Evolutionary conservation across 2,113 vertebrate species (phyloP).

Genomic region (Chelonoidis abingdonii): DNA sequence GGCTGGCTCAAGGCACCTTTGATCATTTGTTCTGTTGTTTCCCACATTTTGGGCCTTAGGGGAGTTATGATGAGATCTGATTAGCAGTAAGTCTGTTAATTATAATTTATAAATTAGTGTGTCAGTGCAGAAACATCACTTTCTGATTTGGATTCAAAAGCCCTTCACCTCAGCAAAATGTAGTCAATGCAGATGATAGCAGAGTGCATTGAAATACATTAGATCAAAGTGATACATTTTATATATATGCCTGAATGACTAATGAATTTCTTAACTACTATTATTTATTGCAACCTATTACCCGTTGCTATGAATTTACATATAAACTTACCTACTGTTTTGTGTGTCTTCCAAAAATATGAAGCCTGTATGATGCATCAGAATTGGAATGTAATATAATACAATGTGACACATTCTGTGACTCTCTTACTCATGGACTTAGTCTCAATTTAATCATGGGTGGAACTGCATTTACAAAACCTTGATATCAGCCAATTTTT

Average conservation of each 20-base stretch:
- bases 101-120: slow-evolving; percentile 75
- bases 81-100: slow-evolving; percentile 81
- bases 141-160: slow-evolving; percentile 78
- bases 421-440: not conserved
- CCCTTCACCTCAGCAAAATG: slow-evolving; percentile 76
- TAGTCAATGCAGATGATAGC: slow-evolving; percentile 62
- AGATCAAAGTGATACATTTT: slow-evolving; percentile 62
- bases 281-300: slow-evolving; percentile 50
- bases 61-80: slow-evolving; percentile 70
- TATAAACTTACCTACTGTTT: slow-evolving; percentile 50
- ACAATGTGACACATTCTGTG: not conserved
- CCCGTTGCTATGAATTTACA: slow-evolving; percentile 8
- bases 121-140: slow-evolving; percentile 71
- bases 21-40: slow-evolving; percentile 58
- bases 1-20: slow-evolving; percentile 43
- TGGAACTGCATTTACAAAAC: not conserved
- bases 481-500: not conserved
- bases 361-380: not conserved
- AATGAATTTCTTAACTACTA: slow-evolving; percentile 45
- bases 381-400: not conserved
- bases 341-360: not conserved
- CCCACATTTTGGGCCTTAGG: slow-evolving; percentile 70
- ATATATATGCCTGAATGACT: slow-evolving; percentile 52
- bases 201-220: slow-evolving; percentile 51
- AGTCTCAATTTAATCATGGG: not conserved